Percentiles rank a stretch among this genome's conserved stretches.
Conservation (phyloP, 1,140 invertebrate species). For the Neodiprion pinetum region DNA sequence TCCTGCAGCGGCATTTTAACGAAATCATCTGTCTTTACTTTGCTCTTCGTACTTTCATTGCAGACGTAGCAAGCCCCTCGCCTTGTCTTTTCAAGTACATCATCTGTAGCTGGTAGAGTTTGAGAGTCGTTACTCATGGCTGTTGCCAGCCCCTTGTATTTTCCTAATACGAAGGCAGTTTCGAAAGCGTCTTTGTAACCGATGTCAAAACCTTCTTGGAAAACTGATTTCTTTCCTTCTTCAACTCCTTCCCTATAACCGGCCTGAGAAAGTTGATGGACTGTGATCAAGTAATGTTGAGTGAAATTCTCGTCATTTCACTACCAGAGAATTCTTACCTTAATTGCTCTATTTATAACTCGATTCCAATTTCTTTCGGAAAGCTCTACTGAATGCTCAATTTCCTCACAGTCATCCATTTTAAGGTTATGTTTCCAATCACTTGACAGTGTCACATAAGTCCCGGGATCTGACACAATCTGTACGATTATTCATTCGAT, state of each 20-base stretch:
- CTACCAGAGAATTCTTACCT: conserved; percentile 47
- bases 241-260: conserved; percentile 66
- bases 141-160: conserved; percentile 51
- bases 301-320: conserved; percentile 38
- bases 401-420: conserved; percentile 27
- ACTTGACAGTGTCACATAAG: too few species aligned
- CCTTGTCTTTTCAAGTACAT: conserved; percentile 42
- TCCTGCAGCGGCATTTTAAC: conserved; percentile 32
- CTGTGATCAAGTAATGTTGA: conserved; percentile 9
- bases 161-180: conserved; percentile 60
- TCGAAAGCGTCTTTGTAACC: conserved; percentile 65
- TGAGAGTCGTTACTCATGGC: conserved; percentile 29
- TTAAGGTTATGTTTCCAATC: neutral
- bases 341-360: conserved; percentile 39
- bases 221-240: conserved; percentile 60
- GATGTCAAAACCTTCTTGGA: conserved; percentile 65
- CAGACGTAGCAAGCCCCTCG: conserved; percentile 52
- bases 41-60: neutral
- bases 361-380: conserved; percentile 50
- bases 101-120: conserved; percentile 41
- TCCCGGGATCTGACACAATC: too few species aligned
- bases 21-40: neutral
- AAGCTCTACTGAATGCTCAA: conserved; percentile 44
- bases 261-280: conserved; percentile 48
- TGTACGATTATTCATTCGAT: too few species aligned